phyloP scores from a whole-genome alignment of 2,888 invertebrate species.

The Nezara viridula region DNA sequence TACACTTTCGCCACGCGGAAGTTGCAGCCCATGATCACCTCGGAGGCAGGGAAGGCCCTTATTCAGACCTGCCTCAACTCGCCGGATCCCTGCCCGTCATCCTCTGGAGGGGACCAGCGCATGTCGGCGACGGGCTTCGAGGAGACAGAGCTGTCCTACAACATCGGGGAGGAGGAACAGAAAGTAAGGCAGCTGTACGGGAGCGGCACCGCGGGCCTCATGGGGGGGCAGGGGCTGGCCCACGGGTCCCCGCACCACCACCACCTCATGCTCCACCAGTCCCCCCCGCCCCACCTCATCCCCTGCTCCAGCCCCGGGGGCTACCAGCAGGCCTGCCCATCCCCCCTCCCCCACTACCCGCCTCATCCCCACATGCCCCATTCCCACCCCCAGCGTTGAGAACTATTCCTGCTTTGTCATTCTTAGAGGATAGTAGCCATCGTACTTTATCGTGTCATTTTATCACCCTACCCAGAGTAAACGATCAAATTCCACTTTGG shows the following conservation, averaged over 20 bases:
- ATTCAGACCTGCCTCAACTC: constrained; percentile 99
- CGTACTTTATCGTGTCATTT: neutral
- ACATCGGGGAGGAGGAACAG: constrained; percentile 94
- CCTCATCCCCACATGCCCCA: constrained; percentile 79
- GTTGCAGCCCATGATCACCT: constrained; percentile 99
- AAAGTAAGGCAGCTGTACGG: constrained; percentile 98
- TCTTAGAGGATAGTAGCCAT: neutral
- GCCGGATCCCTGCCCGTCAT: constrained; percentile 81
- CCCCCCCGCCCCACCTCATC: constrained; percentile 72
- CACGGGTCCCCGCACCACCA: constrained; percentile 71
- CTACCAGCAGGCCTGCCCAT: constrained; percentile 75
- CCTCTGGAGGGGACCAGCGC: constrained; percentile 86
- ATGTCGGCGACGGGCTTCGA: constrained; percentile 99
- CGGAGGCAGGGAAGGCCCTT: constrained; percentile 95
- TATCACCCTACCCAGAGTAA: neutral
- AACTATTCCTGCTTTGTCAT: neutral
- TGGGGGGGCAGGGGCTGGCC: constrained; percentile 72
- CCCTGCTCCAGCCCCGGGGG: constrained; percentile 75
- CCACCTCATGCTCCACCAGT: constrained; percentile 72
- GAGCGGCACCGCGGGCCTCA: constrained; percentile 77
- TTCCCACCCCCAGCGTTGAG: constrained; percentile 84
- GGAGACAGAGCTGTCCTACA: constrained; percentile 98
- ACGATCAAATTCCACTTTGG: neutral
- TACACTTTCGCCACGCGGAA: constrained; percentile 99
- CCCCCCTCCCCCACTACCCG: constrained; percentile 79